Conservation (phyloP, 2,797 vertebrate genomes). For the Crocodylus rhombifer region DNA sequence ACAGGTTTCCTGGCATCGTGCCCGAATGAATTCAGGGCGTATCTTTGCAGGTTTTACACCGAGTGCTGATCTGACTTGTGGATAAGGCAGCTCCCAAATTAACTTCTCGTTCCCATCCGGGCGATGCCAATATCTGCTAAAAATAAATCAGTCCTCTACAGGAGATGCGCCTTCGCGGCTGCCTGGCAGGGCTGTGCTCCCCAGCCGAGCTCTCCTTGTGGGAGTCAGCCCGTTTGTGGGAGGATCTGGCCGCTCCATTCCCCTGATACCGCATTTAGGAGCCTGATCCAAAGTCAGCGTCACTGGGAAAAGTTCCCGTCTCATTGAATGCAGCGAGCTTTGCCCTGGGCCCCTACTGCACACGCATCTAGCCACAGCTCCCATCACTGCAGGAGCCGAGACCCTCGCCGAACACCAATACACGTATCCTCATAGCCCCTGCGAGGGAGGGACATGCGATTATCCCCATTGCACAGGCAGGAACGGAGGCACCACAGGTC, state of each 20-base stretch:
- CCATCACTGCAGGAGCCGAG: too few species aligned
- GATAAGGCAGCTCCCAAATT: background rate
- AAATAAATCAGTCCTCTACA: background rate
- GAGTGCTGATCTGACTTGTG: background rate
- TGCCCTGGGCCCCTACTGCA: background rate
- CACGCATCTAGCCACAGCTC: background rate
- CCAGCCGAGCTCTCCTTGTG: background rate
- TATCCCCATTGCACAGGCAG: fast-evolving
- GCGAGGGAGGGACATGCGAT: background rate
- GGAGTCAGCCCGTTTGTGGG: background rate
- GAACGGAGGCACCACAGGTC: fast-evolving
- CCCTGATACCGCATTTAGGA: background rate
- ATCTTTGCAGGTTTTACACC: background rate
- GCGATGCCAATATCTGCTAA: background rate
- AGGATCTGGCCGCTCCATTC: background rate
- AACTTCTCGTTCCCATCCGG: background rate
- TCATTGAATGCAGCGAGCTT: background rate
- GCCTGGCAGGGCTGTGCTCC: background rate
- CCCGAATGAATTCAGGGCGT: background rate
- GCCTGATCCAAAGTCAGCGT: background rate
- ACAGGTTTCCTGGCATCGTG: background rate
- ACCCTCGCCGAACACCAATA: background rate
- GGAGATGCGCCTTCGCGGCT: background rate
- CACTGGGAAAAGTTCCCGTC: background rate
- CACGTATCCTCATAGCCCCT: background rate